Conservation (phyloP, 2,888 invertebrate species). For the Trissolcus brochymenae region DNA sequence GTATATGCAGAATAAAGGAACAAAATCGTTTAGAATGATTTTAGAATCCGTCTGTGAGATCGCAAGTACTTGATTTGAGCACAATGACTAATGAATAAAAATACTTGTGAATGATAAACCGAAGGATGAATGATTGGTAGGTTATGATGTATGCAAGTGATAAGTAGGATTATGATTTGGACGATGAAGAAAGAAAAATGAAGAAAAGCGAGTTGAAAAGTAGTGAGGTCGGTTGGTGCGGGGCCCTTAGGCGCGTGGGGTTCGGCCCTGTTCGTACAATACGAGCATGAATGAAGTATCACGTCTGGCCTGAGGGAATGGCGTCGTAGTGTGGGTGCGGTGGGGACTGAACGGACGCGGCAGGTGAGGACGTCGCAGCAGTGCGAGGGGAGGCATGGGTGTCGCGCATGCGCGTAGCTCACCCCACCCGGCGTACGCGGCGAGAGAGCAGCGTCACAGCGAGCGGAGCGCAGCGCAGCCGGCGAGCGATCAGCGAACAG, state of each 20-base stretch:
- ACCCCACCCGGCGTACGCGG: conserved; percentile 60
- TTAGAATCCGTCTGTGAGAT: no score
- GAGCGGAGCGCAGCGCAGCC: conserved; percentile 62
- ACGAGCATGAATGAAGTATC: conserved; percentile 76
- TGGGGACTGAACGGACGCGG: conserved; percentile 57
- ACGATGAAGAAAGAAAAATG: no score
- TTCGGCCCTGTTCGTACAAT: conserved; percentile 70
- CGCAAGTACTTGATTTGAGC: no score
- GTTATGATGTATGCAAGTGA: no score
- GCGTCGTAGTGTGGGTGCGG: conserved; percentile 61
- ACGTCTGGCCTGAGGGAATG: conserved; percentile 69
- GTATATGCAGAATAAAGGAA: no score
- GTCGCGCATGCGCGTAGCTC: conserved; percentile 56
- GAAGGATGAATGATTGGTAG: no score
- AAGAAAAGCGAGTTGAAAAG: no score
- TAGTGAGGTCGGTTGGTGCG: not conserved
- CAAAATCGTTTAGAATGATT: no score
- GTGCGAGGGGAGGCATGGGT: conserved; percentile 37
- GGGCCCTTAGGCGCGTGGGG: conserved; percentile 49
- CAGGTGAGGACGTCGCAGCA: conserved; percentile 45
- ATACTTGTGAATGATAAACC: no score
- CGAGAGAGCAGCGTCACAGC: conserved; percentile 62
- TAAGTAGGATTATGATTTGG: no score
- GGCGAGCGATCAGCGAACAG: conserved; percentile 57
- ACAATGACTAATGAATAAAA: no score